Evolutionary conservation across 2,888 invertebrate genomes (phyloP).

Genomic region (Dexiosoma caninum): DNA sequence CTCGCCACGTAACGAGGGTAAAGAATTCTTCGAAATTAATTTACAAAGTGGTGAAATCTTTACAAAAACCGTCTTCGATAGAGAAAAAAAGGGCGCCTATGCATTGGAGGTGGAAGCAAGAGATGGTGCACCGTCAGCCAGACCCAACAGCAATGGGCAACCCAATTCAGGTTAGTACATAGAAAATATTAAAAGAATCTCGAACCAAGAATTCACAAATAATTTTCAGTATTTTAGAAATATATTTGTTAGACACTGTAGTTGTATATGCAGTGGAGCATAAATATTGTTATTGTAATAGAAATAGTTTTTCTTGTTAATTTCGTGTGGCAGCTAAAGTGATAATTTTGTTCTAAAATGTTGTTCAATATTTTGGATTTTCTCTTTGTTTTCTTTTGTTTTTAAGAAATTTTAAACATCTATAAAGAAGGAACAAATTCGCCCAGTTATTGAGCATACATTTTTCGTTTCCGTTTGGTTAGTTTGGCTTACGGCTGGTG

Average conservation of each 20-base stretch:
- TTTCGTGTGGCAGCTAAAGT: not conserved
- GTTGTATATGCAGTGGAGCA: too few species aligned
- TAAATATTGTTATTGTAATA: too few species aligned
- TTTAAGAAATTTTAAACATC: too few species aligned
- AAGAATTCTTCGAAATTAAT: conserved; percentile 97
- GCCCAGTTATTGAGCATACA: not conserved
- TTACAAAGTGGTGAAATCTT: conserved; percentile 96
- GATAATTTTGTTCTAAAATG: not conserved
- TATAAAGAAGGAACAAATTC: not conserved
- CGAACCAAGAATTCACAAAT: too few species aligned
- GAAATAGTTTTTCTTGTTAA: not conserved
- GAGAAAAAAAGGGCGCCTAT: conserved; percentile 98
- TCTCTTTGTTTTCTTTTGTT: too few species aligned
- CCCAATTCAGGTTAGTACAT: conserved; percentile 94
- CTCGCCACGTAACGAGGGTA: conserved; percentile 93
- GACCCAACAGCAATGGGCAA: conserved; percentile 94
- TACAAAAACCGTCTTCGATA: conserved; percentile 96
- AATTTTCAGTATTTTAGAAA: too few species aligned
- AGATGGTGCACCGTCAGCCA: conserved; percentile 96
- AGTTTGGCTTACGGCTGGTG: conserved; percentile 16
- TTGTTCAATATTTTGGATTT: conserved; percentile 12
- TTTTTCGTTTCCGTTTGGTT: not conserved
- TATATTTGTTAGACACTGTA: too few species aligned
- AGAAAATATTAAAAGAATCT: too few species aligned
- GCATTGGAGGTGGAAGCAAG: conserved; percentile 97